Percentiles rank a stretch among this genome's conserved stretches.
Evolutionary conservation across 2,888 invertebrate species (phyloP).

Genomic region (Drosophila pseudotakahashii): DNA sequence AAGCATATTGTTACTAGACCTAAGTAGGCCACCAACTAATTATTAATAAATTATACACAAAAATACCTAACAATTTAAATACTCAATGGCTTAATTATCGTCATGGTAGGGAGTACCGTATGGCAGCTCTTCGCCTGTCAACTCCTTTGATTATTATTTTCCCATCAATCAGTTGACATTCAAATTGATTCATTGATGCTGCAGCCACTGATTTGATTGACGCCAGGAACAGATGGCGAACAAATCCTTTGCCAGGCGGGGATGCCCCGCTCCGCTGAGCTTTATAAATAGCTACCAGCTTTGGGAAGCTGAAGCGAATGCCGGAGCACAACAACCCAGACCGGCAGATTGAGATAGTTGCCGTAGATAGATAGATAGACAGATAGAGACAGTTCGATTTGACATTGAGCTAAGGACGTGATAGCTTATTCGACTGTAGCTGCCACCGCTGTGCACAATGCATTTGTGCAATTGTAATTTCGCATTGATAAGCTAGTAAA

Average conservation of each 20-base stretch:
- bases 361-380: conserved; percentile 23
- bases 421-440: conserved; percentile 31
- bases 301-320: background rate
- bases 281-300: conserved; percentile 45
- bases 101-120: too few relatives aligned
- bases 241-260: conserved; percentile 19
- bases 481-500: conserved; percentile 57
- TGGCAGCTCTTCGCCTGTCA: conserved; percentile 1
- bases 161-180: conserved; percentile 51
- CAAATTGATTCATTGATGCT: conserved; percentile 42
- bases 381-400: conserved; percentile 64
- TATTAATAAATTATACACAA: conserved; percentile 63
- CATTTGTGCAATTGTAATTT: conserved; percentile 49
- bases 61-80: conserved; percentile 13
- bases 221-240: conserved; percentile 33
- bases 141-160: conserved; percentile 32
- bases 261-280: conserved; percentile 40
- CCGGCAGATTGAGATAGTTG: conserved; percentile 54
- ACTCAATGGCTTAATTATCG: background rate
- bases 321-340: conserved; percentile 24
- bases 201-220: conserved; percentile 60
- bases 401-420: conserved; percentile 70
- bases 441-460: conserved; percentile 14
- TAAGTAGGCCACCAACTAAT: conserved; percentile 61
- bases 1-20: conserved; percentile 48